Evolutionary conservation across 1,140 invertebrate genomes (phyloP), one percentile per base, ranked within the genome.

Genomic region (Gonioctena quinquepunctata): DNA sequence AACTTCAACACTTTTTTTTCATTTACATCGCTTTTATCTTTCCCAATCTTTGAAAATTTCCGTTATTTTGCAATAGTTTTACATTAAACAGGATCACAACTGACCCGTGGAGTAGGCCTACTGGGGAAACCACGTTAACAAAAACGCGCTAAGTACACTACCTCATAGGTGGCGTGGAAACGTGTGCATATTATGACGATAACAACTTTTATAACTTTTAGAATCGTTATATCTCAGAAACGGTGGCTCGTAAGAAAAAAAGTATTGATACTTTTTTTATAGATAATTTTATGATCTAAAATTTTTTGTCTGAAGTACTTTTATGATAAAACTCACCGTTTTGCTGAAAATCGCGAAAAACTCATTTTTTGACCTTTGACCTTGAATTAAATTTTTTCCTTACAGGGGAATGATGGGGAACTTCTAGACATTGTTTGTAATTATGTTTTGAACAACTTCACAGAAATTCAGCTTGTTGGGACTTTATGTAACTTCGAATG

Each of bases 151-250:
- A 49, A 64, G 60, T 13, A 28, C 60, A 16, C 60, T 62, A 28
- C n/a, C n/a, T n/a, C n/a, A n/a, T n/a, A n/a, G n/a, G n/a, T n/a
- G n/a, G n/a, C n/a, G n/a, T n/a, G n/a, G n/a, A 59, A 27, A 59
- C 25, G 56, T 59, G 56, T 5, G 19, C 5, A 59, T 59, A 59
- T 62, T 62, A 13, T 62, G 28, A 25, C n/a, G 26, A 62, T 25
- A 28, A n/a, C n/a, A n/a, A 52, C 48, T 52, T 19, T 63, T 52
- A 3, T 26, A 42, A 63, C 61, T 42, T 63, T 63, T 57, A 4
- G 19, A 66, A 52, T 42, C 59, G 42, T 65, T 57, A 52, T 69
- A 69, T 60, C 50, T 66, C 50, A 54, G 48, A 52, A 66, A 66
- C 13, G 48, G 63, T 54, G 63, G 19, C 11, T 66, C 48, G 16